Percentiles rank a stretch among this genome's conserved stretches.
phyloP scores from a whole-genome alignment of 2,888 invertebrate species.

The Eucriotettix oculatus region DNA sequence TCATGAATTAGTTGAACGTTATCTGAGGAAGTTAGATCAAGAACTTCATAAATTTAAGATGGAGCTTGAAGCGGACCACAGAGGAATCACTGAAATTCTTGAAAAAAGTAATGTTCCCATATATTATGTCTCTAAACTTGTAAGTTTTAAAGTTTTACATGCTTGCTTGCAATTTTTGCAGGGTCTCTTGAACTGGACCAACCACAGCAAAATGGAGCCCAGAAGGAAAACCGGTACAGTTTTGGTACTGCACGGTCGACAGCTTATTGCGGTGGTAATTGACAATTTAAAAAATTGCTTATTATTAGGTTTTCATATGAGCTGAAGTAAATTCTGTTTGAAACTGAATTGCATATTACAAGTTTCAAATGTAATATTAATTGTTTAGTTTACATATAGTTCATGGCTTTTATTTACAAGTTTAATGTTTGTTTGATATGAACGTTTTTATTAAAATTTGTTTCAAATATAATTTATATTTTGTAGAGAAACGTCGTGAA shows the following conservation, averaged over 20 bases:
- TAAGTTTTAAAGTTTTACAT: not conserved
- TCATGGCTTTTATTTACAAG: too few species aligned
- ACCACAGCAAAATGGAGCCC: constrained; percentile 43
- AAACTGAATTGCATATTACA: too few species aligned
- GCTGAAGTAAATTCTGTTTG: too few species aligned
- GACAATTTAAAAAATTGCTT: too few species aligned
- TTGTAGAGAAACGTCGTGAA: constrained; percentile 54
- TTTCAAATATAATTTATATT: not conserved
- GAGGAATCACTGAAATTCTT: constrained; percentile 88
- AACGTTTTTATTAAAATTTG: too few species aligned
- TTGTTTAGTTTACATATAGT: too few species aligned
- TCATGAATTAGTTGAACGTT: constrained; percentile 87
- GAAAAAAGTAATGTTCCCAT: constrained; percentile 47
- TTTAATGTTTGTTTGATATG: too few species aligned
- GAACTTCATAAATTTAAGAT: constrained; percentile 96
- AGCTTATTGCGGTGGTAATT: not conserved
- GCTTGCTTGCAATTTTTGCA: constrained; percentile 14
- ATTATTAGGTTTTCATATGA: too few species aligned
- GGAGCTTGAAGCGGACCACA: constrained; percentile 96
- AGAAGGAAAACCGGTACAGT: constrained; percentile 65
- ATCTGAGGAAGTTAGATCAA: constrained; percentile 69
- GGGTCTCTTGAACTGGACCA: constrained; percentile 78
- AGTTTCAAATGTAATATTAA: too few species aligned
- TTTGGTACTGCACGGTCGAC: constrained; percentile 18
- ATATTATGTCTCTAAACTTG: not conserved